Conservation (phyloP, 1,140 invertebrate species). For the Bombus vancouverensis region DNA sequence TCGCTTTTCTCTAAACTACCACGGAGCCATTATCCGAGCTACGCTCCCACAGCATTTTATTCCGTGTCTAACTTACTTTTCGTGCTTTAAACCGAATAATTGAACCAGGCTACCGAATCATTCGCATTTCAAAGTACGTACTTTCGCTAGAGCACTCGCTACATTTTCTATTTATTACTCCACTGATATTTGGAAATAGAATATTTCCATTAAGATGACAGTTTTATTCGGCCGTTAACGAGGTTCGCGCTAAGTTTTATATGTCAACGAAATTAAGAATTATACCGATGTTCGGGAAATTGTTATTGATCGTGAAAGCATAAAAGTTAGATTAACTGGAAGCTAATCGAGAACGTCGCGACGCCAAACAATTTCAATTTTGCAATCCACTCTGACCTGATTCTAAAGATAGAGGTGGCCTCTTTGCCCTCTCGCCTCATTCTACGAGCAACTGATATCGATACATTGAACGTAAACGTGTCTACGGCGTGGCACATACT, state of each 20-base stretch:
- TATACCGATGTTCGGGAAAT: not conserved
- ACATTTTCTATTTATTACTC: no score
- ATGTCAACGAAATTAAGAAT: not conserved
- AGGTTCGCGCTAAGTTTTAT: no score
- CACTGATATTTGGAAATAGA: no score
- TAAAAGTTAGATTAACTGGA: not conserved
- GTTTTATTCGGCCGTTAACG: not conserved
- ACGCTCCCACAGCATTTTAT: constrained; percentile 42
- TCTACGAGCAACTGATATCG: constrained; percentile 47
- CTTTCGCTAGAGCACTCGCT: no score
- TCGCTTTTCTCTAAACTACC: constrained; percentile 49
- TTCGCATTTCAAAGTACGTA: not conserved
- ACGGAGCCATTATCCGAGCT: constrained; percentile 59
- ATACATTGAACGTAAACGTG: constrained; percentile 46
- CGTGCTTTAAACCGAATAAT: constrained; percentile 51
- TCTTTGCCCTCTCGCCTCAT: constrained; percentile 5
- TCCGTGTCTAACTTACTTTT: constrained; percentile 13
- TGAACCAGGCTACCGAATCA: constrained; percentile 29
- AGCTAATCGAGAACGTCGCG: not conserved
- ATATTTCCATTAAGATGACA: no score
- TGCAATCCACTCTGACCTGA: constrained; percentile 47
- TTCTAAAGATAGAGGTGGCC: constrained; percentile 26
- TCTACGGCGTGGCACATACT: constrained; percentile 11
- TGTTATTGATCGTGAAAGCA: no score
- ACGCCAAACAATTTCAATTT: constrained; percentile 12